Conservation (phyloP, 1,140 invertebrate genomes). For the Daktulosphaira vitifoliae region DNA sequence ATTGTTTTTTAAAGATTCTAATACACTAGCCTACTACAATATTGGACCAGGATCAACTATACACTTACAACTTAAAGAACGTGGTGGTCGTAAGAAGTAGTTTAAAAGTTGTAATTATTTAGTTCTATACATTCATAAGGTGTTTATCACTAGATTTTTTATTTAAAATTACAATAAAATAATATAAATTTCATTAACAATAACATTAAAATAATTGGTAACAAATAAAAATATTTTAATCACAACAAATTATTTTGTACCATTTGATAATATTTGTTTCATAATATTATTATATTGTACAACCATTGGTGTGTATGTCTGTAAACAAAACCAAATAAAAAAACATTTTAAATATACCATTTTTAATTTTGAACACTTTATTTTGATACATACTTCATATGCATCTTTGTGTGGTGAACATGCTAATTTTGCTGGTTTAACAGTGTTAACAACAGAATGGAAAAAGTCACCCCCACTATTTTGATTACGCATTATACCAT, state of each 20-base stretch:
- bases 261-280: slow-evolving; percentile 15
- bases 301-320: slow-evolving; percentile 58
- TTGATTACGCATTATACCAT: slow-evolving; percentile 45
- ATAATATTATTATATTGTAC: slow-evolving; percentile 47
- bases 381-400: slow-evolving; percentile 44
- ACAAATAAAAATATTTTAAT: too few species aligned
- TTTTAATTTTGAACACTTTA: slow-evolving; percentile 6
- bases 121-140: neutral
- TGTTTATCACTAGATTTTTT: too few species aligned
- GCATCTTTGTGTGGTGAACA: slow-evolving; percentile 57
- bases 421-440: slow-evolving; percentile 47
- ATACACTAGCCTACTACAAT: slow-evolving; percentile 93
- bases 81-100: slow-evolving; percentile 96
- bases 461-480: slow-evolving; percentile 42
- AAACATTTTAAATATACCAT: slow-evolving; percentile 34
- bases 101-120: slow-evolving; percentile 24
- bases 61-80: slow-evolving; percentile 87
- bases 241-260: neutral
- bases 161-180: slow-evolving; percentile 4
- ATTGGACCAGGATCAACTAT: slow-evolving; percentile 72
- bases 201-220: neutral
- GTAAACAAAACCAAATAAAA: slow-evolving; percentile 37
- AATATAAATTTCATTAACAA: slow-evolving; percentile 4
- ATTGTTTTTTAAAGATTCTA: slow-evolving; percentile 96
- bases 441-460: slow-evolving; percentile 44